A percentile compares a stretch with the other conserved stretches of the same genome.
Evolutionary conservation across 2,888 invertebrate genomes (phyloP).

Genomic region (Tipula unca): DNA sequence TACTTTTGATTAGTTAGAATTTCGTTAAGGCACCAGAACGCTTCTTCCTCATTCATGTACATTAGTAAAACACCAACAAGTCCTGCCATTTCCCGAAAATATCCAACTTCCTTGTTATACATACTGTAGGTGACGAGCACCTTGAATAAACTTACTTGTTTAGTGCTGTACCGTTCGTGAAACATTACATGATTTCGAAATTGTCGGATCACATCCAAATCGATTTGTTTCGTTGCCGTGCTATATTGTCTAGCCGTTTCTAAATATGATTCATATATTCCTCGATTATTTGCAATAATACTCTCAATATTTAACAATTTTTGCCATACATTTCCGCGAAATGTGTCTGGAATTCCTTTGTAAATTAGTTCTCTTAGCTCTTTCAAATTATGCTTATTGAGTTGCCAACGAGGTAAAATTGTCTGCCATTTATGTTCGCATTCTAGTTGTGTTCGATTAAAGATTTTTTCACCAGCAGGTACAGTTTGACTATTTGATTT

Average conservation of each 20-base stretch:
- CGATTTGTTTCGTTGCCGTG: conserved; percentile 95
- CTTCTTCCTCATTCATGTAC: conserved; percentile 92
- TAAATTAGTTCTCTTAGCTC: conserved; percentile 81
- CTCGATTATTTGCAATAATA: conserved; percentile 66
- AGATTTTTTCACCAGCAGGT: conserved; percentile 55
- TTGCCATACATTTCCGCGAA: conserved; percentile 69
- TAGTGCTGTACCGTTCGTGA: conserved; percentile 87
- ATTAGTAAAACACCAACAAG: conserved; percentile 86
- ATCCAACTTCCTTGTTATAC: conserved; percentile 85
- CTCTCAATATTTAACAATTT: conserved; percentile 71
- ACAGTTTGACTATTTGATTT: background rate
- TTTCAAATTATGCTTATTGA: conserved; percentile 54
- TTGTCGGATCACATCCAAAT: conserved; percentile 98
- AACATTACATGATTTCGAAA: conserved; percentile 93
- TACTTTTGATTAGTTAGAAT: conserved; percentile 78
- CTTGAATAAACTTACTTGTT: conserved; percentile 93
- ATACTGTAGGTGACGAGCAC: conserved; percentile 96
- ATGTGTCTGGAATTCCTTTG: conserved; percentile 93
- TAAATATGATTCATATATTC: conserved; percentile 83
- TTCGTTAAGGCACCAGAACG: conserved; percentile 88
- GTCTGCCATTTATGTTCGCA: conserved; percentile 95
- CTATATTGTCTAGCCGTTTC: conserved; percentile 81
- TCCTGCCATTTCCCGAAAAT: background rate
- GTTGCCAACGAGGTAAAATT: conserved; percentile 85
- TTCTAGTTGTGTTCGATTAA: conserved; percentile 73